These are phyloP conservation scores for Anguilla megastoma DNA, from an alignment of 2,797 vertebrate species.

Conservation along the genomic window DNA sequence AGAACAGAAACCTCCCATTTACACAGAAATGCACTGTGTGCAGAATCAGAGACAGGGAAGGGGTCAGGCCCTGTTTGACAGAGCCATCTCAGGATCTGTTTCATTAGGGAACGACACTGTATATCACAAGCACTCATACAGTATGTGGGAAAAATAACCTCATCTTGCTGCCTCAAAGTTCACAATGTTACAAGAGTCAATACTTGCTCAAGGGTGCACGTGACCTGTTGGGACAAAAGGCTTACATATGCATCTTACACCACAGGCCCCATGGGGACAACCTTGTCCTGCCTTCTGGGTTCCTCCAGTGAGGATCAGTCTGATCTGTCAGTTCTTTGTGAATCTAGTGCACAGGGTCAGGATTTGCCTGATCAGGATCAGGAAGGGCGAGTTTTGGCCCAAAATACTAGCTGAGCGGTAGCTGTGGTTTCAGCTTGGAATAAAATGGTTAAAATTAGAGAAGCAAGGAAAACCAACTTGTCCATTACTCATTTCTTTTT, in stretches of 20 bases:
- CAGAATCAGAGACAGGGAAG: neutral
- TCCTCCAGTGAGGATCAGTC: neutral
- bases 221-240: neutral
- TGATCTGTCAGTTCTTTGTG: neutral
- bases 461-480: neutral
- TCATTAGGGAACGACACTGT: neutral
- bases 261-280: neutral
- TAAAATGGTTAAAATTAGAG: neutral
- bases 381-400: neutral
- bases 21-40: neutral
- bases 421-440: conserved; percentile 1
- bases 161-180: neutral
- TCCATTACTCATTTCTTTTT: neutral
- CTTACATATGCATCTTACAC: neutral
- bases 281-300: neutral
- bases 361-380: neutral
- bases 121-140: neutral
- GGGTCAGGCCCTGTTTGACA: neutral
- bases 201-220: neutral
- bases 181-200: neutral
- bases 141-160: neutral
- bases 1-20: neutral
- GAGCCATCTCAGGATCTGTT: neutral
- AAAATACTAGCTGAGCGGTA: neutral
- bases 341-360: neutral